A percentile compares a stretch with the other conserved stretches of the same genome.
phyloP scores from a whole-genome alignment of 2,113 vertebrate genomes.

The Petrocephalus zakoni region DNA sequence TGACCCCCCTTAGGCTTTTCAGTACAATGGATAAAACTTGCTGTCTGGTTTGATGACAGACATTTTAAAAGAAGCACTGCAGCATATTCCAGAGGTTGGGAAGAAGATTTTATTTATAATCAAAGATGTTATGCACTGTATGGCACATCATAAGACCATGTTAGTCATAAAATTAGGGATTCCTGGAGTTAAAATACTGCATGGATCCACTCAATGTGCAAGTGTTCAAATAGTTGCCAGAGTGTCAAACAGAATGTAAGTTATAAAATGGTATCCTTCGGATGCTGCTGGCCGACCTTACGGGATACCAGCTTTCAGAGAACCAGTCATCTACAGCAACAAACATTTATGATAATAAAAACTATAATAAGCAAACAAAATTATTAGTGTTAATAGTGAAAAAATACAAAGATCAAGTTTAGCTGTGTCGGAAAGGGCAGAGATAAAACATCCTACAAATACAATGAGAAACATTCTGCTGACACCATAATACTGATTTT shows the following conservation, averaged over 20 bases:
- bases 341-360: neutral
- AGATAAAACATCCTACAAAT: neutral
- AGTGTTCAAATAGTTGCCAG: neutral
- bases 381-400: neutral
- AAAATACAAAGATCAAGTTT: neutral
- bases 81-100: neutral
- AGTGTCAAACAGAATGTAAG: neutral
- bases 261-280: neutral
- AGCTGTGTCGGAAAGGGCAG: neutral
- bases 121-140: neutral
- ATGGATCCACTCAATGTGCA: neutral
- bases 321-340: neutral
- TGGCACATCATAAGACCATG: neutral
- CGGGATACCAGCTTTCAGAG: neutral
- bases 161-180: neutral
- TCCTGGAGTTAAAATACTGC: neutral
- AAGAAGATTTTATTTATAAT: constrained; percentile 10
- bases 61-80: neutral
- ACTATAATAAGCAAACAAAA: neutral
- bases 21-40: neutral
- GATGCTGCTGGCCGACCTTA: neutral
- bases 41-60: neutral
- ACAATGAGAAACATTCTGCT: neutral
- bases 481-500: neutral
- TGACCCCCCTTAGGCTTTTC: neutral